A percentile compares a stretch with the other conserved stretches of the same genome.
Evolutionary conservation across 2,113 vertebrate species (phyloP).

Genomic region (Natator depressus): DNA sequence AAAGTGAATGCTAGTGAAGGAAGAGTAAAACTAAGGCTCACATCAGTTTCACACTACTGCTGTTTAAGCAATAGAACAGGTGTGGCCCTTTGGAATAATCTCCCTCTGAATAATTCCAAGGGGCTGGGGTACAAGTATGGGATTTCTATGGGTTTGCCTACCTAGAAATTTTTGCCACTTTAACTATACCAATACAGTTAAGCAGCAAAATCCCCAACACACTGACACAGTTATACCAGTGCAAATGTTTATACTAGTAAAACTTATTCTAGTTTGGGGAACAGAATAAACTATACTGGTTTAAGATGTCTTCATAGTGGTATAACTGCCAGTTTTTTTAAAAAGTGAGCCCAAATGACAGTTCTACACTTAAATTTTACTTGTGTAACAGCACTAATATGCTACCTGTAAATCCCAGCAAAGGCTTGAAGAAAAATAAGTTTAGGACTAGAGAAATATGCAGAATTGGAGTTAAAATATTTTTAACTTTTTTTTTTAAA

Average conservation of each 20-base stretch:
- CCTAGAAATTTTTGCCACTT: background rate
- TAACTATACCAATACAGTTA: background rate
- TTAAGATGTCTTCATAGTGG: background rate
- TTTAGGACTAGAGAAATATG: background rate
- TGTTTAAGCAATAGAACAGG: constrained; percentile 46
- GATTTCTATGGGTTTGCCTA: background rate
- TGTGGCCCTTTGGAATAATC: constrained; percentile 53
- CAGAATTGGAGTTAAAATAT: background rate
- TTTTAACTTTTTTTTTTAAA: background rate
- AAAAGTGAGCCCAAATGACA: background rate
- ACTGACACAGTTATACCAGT: fast-evolving
- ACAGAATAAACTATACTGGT: background rate
- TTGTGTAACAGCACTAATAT: background rate
- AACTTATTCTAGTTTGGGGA: background rate
- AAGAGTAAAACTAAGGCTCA: constrained; percentile 72
- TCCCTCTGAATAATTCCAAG: constrained; percentile 35
- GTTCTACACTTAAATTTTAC: background rate
- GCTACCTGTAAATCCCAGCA: background rate
- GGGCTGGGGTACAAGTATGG: background rate
- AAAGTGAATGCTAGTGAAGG: constrained; percentile 74
- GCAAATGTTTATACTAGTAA: fast-evolving
- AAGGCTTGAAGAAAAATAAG: background rate
- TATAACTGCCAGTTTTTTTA: background rate
- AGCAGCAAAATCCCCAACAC: background rate
- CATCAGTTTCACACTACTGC: constrained; percentile 69